phyloP scores from a whole-genome alignment of 2,888 invertebrate genomes.

The Temnothorax ravouxi region DNA sequence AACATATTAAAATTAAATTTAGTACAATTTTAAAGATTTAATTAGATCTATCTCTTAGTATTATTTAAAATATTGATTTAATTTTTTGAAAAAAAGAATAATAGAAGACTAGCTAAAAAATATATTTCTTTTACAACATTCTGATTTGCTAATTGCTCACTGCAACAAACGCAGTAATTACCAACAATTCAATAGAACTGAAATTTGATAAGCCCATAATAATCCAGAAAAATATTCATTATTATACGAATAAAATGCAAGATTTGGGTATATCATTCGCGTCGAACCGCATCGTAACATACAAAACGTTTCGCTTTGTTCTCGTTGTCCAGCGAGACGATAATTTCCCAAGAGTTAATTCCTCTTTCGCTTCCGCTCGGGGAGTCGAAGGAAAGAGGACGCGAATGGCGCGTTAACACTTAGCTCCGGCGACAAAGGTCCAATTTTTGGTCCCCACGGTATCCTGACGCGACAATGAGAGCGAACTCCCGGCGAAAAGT shows the following conservation, averaged over 20 bases:
- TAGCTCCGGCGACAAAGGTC: slow-evolving; percentile 81
- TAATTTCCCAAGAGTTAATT: slow-evolving; percentile 84
- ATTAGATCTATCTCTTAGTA: neutral
- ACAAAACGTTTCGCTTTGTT: slow-evolving; percentile 69
- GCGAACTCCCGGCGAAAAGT: slow-evolving; percentile 70
- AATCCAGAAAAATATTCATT: neutral
- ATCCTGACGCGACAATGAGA: slow-evolving; percentile 75
- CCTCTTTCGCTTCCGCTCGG: slow-evolving; percentile 71
- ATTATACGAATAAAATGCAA: neutral
- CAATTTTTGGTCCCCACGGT: slow-evolving; percentile 79
- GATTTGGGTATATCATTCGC: slow-evolving; percentile 13
- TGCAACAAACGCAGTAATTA: neutral
- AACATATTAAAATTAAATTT: neutral
- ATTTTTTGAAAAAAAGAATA: neutral
- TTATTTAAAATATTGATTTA: neutral
- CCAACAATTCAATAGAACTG: neutral
- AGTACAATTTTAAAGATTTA: neutral
- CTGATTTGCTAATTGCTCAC: neutral
- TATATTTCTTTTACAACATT: neutral
- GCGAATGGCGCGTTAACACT: slow-evolving; percentile 83
- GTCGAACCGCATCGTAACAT: slow-evolving; percentile 50
- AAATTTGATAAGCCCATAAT: neutral
- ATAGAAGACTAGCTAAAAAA: neutral
- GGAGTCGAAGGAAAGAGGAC: slow-evolving; percentile 69
- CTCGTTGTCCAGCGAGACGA: slow-evolving; percentile 67